These are phyloP conservation scores for Lacerta bilineata DNA, from an alignment of 2,797 vertebrate species.

Conservation along the genomic window DNA sequence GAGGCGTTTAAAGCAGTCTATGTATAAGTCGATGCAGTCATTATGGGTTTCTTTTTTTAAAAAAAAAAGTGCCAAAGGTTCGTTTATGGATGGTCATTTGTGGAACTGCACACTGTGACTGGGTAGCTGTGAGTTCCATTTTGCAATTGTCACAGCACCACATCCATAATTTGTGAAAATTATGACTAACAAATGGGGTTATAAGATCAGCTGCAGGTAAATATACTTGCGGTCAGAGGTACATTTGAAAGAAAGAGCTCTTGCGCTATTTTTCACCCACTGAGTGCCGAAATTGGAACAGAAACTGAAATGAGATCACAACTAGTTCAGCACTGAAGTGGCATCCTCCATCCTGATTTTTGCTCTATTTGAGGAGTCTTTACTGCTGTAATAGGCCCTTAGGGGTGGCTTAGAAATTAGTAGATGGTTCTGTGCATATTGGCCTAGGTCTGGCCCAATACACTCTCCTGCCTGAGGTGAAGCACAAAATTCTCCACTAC, in stretches of 20 bases:
- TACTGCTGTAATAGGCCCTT: neutral
- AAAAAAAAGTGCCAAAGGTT: neutral
- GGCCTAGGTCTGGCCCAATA: no score
- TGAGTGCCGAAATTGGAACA: slow-evolving; percentile 3
- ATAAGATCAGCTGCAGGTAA: slow-evolving; percentile 20
- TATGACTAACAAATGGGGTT: slow-evolving; percentile 24
- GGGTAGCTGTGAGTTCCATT: neutral
- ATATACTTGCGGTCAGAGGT: neutral
- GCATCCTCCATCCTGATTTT: neutral
- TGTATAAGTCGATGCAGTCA: neutral
- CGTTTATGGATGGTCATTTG: slow-evolving; percentile 4
- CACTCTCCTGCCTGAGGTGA: no score
- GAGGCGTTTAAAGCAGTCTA: slow-evolving; percentile 4
- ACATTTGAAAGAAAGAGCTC: neutral
- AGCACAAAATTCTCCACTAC: no score
- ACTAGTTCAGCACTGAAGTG: neutral
- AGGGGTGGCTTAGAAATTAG: neutral
- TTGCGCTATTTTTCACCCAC: neutral
- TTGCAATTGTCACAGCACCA: slow-evolving; percentile 10
- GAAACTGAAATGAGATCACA: slow-evolving; percentile 12
- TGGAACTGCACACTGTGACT: slow-evolving; percentile 1
- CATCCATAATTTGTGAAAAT: slow-evolving; percentile 21
- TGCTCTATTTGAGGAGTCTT: neutral
- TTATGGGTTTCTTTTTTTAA: neutral
- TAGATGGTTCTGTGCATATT: neutral